A percentile compares a stretch with the other conserved stretches of the same genome.
Conservation (phyloP, 2,113 vertebrate species). For the Rynchops niger region DNA sequence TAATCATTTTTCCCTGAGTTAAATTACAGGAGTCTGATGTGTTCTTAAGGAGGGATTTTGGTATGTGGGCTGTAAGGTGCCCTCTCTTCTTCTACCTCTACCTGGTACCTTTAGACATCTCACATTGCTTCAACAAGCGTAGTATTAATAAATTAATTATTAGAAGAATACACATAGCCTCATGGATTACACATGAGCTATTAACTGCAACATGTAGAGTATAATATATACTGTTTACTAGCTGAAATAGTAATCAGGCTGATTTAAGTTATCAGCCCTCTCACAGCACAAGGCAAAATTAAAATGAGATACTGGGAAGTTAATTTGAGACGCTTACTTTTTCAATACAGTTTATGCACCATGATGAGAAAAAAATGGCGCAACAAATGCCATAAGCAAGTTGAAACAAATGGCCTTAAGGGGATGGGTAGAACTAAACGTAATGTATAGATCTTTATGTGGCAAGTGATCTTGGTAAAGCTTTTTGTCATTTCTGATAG, state of each 20-base stretch:
- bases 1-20: not conserved
- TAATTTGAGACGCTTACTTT: not conserved
- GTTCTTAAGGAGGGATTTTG: not conserved
- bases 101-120: not conserved
- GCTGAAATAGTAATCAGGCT: not conserved
- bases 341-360: not conserved
- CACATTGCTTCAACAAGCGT: not conserved
- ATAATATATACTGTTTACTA: not conserved
- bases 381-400: not conserved
- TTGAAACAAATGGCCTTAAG: not conserved
- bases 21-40: not conserved
- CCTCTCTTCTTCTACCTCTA: not conserved
- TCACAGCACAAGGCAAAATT: not conserved
- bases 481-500: not conserved
- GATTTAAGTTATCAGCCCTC: constrained; percentile 21
- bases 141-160: constrained; percentile 36
- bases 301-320: not conserved
- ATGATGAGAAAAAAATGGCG: not conserved
- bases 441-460: not conserved
- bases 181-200: not conserved
- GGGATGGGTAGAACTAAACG: not conserved
- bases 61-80: not conserved
- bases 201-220: not conserved
- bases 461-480: not conserved
- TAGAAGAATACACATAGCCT: not conserved